Base-by-base conservation (phyloP, 1,140 invertebrate species). In the Sminthurides bifidus region DNA sequence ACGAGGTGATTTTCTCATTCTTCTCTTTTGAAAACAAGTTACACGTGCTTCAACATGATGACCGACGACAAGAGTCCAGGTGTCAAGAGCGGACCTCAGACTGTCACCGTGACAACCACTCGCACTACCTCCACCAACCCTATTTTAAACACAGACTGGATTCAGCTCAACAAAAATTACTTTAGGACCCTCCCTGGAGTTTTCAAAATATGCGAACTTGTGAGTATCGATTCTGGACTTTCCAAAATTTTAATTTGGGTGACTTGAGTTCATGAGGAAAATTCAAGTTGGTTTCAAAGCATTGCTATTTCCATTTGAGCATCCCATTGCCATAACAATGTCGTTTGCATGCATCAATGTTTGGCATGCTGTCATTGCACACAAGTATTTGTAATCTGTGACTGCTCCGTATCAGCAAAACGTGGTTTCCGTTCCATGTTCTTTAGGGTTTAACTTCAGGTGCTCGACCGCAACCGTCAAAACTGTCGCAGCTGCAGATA, bases 171-270 rank as follows among this genome's bases (percentile, higher is more conserved):
- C 60, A 54, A 71, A 14, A 52, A 61, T 23, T 75, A 77, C 65
- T 77, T 77, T 66, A 69, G 60, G 45, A 72, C 74, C 23, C 66
- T 74, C 64, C 74, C 76, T 10, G 76, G 76, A 43, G 72, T 76
- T 43, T 43, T 76, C n/a, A 77, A 77, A 63, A 56, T 77, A 2
- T 64, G 71, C 8, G 70, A 77, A 68, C 57, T 75, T 70, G 76
- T 78, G 60, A 73, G 72, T 65, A 29, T 19, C 2, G 33, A n/a
- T 30, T 15, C 1, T 51, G 31, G 23, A 35, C 14, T 27, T 48
- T 30, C 14, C 44, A 55, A 30, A 3, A 14, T 35, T 14, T 23
- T 14, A 30, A 26, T 24, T 52, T 53, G 30, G 0, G n/a, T 49
- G 12, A 40, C 38, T 27, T 29, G n/a, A 2, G 8, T 57, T 51